Percentiles rank a stretch among this genome's conserved stretches.
phyloP scores from a whole-genome alignment of 2,113 vertebrate genomes.

The Progne subis region DNA sequence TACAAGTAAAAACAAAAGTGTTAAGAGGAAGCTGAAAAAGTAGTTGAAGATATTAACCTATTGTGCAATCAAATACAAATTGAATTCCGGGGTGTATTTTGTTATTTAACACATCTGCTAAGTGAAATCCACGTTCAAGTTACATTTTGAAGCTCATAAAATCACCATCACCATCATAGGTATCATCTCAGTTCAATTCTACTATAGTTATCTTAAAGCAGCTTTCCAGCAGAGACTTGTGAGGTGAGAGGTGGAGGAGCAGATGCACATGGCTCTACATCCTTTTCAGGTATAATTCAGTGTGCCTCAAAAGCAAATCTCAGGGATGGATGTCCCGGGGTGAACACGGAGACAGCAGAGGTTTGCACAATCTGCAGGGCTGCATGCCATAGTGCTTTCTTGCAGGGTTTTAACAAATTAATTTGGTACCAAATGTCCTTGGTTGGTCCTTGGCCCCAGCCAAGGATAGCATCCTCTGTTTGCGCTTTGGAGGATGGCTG shows the following conservation, averaged over 20 bases:
- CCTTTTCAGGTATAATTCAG: background rate
- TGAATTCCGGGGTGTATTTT: background rate
- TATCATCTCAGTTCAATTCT: background rate
- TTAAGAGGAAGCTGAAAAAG: slow-evolving; percentile 42
- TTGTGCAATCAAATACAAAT: slow-evolving; percentile 23
- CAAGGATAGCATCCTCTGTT: background rate
- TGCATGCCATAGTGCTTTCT: background rate
- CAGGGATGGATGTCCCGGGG: background rate
- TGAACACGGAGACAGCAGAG: background rate
- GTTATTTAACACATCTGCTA: background rate
- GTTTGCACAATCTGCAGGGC: background rate
- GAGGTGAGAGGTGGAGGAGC: background rate
- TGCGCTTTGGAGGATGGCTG: rapidly evolving
- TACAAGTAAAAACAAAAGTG: slow-evolving; percentile 40
- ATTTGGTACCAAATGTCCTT: too few species aligned
- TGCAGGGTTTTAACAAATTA: background rate
- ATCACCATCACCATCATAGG: background rate
- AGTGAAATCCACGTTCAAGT: background rate
- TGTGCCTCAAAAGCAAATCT: background rate
- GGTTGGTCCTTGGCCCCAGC: background rate
- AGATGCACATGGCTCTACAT: background rate
- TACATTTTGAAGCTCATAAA: background rate
- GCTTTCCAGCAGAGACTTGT: background rate
- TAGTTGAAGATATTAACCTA: slow-evolving; percentile 16
- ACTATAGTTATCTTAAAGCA: background rate